These are phyloP conservation scores for Xestia c-nigrum DNA, from an alignment of 2,888 invertebrate genomes.

Conservation along the genomic window DNA sequence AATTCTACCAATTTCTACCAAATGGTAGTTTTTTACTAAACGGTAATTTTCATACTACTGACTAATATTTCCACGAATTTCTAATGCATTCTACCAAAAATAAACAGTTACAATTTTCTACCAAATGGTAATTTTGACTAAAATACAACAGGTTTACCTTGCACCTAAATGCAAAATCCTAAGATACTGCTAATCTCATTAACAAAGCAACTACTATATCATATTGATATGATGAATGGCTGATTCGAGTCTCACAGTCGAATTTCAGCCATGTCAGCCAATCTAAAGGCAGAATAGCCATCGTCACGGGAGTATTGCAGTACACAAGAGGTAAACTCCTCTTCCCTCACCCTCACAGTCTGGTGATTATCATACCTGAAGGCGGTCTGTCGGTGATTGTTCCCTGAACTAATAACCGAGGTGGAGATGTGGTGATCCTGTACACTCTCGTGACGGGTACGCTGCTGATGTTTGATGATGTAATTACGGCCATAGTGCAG, in stretches of 20 bases:
- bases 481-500: conserved; percentile 95
- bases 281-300: background rate
- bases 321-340: background rate
- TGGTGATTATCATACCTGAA: conserved; percentile 69
- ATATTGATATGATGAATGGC: too few species aligned
- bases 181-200: background rate
- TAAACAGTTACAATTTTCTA: background rate
- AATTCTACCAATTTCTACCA: conserved; percentile 43
- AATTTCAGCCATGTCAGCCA: background rate
- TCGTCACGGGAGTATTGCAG: background rate
- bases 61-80: background rate
- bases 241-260: background rate
- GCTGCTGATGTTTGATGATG: conserved; percentile 95
- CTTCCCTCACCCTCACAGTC: background rate
- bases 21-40: conserved; percentile 23
- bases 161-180: background rate
- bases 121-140: background rate
- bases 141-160: background rate
- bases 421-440: conserved; percentile 94
- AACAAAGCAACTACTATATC: background rate
- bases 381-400: conserved; percentile 78
- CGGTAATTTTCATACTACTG: rapidly evolving
- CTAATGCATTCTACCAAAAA: background rate
- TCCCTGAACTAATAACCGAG: conserved; percentile 94
- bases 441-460: conserved; percentile 95